These are phyloP conservation scores for Eptatretus atami DNA, from an alignment of 2,797 vertebrate genomes.

Conservation along the genomic window DNA sequence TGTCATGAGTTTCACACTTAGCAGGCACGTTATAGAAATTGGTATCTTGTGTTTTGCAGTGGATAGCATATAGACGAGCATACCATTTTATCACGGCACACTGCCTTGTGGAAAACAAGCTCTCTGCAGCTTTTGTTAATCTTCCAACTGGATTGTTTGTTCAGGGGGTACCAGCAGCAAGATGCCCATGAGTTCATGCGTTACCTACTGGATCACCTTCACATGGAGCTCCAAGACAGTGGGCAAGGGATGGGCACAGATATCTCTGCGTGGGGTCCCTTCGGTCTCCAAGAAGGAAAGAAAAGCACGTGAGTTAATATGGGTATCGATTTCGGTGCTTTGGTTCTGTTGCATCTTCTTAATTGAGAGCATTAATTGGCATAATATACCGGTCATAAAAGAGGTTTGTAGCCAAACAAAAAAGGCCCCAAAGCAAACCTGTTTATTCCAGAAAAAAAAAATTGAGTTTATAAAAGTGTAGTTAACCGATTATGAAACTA, in stretches of 20 bases:
- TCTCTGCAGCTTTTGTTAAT: no score
- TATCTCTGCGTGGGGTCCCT: slow-evolving; percentile 25
- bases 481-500: background rate
- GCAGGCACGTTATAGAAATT: no score
- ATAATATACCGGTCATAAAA: background rate
- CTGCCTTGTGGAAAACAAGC: no score
- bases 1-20: no score
- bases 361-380: background rate
- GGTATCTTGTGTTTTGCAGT: no score
- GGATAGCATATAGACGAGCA: no score
- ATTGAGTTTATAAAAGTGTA: no score
- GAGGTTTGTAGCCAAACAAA: background rate
- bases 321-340: slow-evolving; percentile 6
- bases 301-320: slow-evolving; percentile 45
- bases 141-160: no score
- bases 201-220: slow-evolving; percentile 84
- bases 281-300: slow-evolving; percentile 25
- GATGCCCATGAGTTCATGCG: slow-evolving; percentile 98
- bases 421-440: no score
- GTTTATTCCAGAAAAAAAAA: no score
- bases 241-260: slow-evolving; percentile 36
- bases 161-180: slow-evolving; percentile 87
- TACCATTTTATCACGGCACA: no score
- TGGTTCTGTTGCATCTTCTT: background rate
- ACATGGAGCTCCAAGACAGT: slow-evolving; percentile 61